phyloP scores from a whole-genome alignment of 2,113 vertebrate species.

The Oncorhynchus nerka region DNA sequence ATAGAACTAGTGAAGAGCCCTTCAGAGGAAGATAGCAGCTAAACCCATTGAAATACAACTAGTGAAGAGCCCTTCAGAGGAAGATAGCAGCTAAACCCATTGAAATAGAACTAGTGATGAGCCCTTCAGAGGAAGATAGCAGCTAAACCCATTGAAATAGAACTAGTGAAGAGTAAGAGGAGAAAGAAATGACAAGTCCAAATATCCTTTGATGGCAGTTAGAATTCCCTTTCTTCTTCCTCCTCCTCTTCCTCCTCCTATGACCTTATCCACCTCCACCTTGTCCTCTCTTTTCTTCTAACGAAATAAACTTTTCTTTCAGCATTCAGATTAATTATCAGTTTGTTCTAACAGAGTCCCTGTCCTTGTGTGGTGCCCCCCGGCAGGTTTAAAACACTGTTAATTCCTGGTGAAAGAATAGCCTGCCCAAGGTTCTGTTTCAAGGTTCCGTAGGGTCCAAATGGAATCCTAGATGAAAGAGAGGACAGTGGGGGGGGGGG shows the following conservation, averaged over 20 bases:
- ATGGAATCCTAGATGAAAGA: slow-evolving; percentile 19
- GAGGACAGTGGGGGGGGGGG: slow-evolving; percentile 13
- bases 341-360: not conserved
- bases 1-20: too few species aligned
- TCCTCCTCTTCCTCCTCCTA: not conserved
- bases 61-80: too few species aligned
- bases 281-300: not conserved
- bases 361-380: not conserved
- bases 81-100: too few species aligned
- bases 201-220: not conserved
- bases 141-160: too few species aligned
- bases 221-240: not conserved
- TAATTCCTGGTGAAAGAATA: not conserved
- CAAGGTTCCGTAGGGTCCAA: not conserved
- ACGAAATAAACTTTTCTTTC: too few species aligned
- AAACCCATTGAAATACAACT: too few species aligned
- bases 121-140: too few species aligned
- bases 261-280: not conserved
- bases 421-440: not conserved
- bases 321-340: not conserved
- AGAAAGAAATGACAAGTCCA: not conserved
- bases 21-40: too few species aligned
- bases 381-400: slow-evolving; percentile 1
- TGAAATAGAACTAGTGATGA: too few species aligned
- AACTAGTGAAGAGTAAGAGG: not conserved